Evolutionary conservation across 2,888 invertebrate genomes (phyloP), one percentile per base, ranked within the genome.

Genomic region (Campoplex nolae): DNA sequence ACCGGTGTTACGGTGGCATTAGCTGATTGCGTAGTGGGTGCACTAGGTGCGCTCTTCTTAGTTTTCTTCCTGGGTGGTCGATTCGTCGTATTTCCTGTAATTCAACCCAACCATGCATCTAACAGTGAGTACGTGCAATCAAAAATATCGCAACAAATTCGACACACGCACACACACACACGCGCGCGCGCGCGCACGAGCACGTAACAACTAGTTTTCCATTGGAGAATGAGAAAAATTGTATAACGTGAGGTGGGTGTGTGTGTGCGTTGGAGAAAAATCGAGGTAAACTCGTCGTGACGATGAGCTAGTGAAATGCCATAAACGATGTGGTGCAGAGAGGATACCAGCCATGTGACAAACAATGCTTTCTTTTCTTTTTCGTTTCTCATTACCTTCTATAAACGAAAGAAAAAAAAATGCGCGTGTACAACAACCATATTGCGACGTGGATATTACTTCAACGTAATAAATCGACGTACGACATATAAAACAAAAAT

Each of bases 31-130:
- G 92, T 79, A 32, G 93, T 88, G 76, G 90, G 90, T 75, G 92
- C 88, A 81, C 88, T 91, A 58, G 92, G 94, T 83, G 90, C 92
- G 48, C 94, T 95, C 93, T 95, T 96, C 95, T 95, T 96, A 87
- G 91, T 90, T 94, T 96, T 96, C 95, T 96, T 96, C 94, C 95
- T 95, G 42, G 95, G 94, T 23, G 95, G 95, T 88, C 95, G 95
- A 92, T 92, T 95, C 76, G 93, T 89, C 84, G 93, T 88, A 86
- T 92, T 93, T 68, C 94, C 94, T 94, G 93, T 83, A 94, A 93
- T 91, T 91, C 83, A 93, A 94, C 89, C 91, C 91, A 90, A 92
- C 83, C 90, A 84, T 91, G 91, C 92, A 91, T 89, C 92, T 90
- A 90, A 88, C 88, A 86, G 88, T 90, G 88, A 90, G 84, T 88